These are phyloP conservation scores for Ips typographus DNA, from an alignment of 1,140 invertebrate genomes.

Conservation along the genomic window DNA sequence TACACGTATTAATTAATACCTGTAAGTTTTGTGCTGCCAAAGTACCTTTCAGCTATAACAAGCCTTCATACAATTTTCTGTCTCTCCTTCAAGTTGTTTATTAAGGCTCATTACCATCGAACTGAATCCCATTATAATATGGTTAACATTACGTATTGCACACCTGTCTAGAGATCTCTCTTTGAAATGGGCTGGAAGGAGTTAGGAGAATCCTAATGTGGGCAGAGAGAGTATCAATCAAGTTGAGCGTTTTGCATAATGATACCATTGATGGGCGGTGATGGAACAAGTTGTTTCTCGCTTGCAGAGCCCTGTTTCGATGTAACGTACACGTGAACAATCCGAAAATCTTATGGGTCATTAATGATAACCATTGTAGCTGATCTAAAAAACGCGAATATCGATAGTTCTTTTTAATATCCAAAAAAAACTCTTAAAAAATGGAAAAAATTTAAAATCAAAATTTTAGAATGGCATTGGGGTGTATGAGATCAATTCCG, in stretches of 20 bases:
- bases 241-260: conserved; percentile 17
- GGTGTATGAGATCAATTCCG: no score
- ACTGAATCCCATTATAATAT: conserved; percentile 26
- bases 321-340: background rate
- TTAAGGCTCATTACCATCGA: conserved; percentile 16
- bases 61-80: no score
- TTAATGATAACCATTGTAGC: no score
- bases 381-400: no score
- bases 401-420: no score
- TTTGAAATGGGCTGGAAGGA: conserved; percentile 19
- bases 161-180: conserved; percentile 16
- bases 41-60: no score
- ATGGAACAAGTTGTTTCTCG: conserved; percentile 17
- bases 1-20: no score
- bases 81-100: background rate
- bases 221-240: conserved; percentile 21
- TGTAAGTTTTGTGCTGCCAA: no score
- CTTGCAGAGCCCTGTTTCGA: conserved; percentile 8
- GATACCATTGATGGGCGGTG: conserved; percentile 20
- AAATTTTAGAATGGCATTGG: no score
- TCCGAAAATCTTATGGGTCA: no score
- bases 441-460: no score
- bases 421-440: no score
- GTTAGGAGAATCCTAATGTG: conserved; percentile 19
- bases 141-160: conserved; percentile 20